Conservation (phyloP, 2,797 vertebrate species). For the Chaetodon trifasciatus region DNA sequence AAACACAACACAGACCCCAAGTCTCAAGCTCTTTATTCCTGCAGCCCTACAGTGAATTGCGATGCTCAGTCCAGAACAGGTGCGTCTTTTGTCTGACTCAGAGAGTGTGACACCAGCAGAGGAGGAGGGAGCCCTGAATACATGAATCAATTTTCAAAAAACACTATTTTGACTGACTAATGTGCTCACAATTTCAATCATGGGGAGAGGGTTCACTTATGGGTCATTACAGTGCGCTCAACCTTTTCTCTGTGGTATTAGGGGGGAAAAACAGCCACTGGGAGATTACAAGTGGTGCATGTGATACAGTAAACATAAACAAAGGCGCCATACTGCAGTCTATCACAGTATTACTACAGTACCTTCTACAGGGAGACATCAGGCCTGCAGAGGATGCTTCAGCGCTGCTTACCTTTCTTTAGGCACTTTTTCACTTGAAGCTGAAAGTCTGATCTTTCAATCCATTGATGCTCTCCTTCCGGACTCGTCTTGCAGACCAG, state of each 20-base stretch:
- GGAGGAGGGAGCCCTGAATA: slow-evolving; percentile 13
- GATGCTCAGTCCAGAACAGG: slow-evolving; percentile 72
- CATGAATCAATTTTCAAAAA: neutral
- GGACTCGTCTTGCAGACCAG: slow-evolving; percentile 8
- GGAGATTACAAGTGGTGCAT: slow-evolving; percentile 46
- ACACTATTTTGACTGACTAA: slow-evolving; percentile 20
- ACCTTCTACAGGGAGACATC: slow-evolving; percentile 1
- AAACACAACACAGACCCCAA: slow-evolving; percentile 32
- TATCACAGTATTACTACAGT: neutral
- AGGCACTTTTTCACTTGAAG: slow-evolving; percentile 80
- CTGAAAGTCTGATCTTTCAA: slow-evolving; percentile 65
- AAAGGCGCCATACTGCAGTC: slow-evolving; percentile 27
- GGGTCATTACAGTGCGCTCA: slow-evolving; percentile 25
- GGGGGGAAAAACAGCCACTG: neutral
- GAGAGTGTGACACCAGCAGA: slow-evolving; percentile 30
- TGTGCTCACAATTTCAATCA: slow-evolving; percentile 42
- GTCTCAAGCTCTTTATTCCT: slow-evolving; percentile 25
- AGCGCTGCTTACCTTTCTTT: slow-evolving; percentile 78
- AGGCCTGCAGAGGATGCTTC: slow-evolving; percentile 22
- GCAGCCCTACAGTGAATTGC: slow-evolving; percentile 45
- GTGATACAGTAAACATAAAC: slow-evolving; percentile 61
- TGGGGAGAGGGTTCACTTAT: slow-evolving; percentile 12
- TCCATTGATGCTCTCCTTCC: slow-evolving; percentile 76
- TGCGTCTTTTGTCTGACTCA: slow-evolving; percentile 75
- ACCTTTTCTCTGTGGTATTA: slow-evolving; percentile 30